A percentile compares a stretch with the other conserved stretches of the same genome.
Conservation (phyloP, 2,113 vertebrate genomes). For the chimpanzee (Pan troglodytes) region NHGRI_mPanTro3-v2.1_pri NC_072403.2:45994501-45995000, state of each 20-base stretch:
- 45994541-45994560: no score
- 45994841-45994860: not conserved
- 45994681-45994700: not conserved
- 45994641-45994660: not conserved
- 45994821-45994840: not conserved
- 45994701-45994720: not conserved
- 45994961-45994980: not conserved
- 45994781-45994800: not conserved
- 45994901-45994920: not conserved
- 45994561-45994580: not conserved
- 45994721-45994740: not conserved
- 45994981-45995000: not conserved
- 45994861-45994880: not conserved
- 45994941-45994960: not conserved
- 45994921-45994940: not conserved
- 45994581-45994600: not conserved
- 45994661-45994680: not conserved
- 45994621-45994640: not conserved
- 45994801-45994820: not conserved
- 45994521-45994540: no score
- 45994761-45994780: not conserved
- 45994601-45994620: not conserved
- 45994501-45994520: no score
- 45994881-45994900: not conserved
- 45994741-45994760: not conserved